A percentile compares a stretch with the other conserved stretches of the same genome.
Evolutionary conservation across 30 jellyfish, hydroid and myxozoan species (phyloP).

Genomic region (Pseudorhiza aurosa): DNA sequence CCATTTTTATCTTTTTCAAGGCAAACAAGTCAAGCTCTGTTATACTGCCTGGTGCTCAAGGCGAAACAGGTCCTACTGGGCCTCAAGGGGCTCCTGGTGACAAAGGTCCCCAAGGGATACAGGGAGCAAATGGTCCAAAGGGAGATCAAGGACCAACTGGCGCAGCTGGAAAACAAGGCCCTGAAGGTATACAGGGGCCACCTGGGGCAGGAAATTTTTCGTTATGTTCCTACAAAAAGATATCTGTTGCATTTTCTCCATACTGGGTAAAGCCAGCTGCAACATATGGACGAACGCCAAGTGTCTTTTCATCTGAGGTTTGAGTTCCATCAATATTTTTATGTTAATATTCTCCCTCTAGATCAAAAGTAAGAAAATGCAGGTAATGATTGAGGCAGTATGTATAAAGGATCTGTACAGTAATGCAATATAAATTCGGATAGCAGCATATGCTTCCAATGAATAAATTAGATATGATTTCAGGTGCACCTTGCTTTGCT

Average conservation of each 20-base stretch:
- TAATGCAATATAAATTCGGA: no score
- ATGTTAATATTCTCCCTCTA: not conserved
- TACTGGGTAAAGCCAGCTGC: not conserved
- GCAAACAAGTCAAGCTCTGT: no score
- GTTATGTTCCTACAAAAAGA: conserved; percentile 9
- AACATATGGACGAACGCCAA: conserved; percentile 35
- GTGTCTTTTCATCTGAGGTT: conserved; percentile 35
- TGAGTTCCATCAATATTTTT: not conserved
- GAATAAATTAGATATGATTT: no score
- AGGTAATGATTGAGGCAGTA: no score
- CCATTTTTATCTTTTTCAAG: no score
- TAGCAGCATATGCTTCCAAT: no score
- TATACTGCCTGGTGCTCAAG: conserved; percentile 65
- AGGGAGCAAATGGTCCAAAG: conserved; percentile 27
- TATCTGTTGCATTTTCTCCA: not conserved
- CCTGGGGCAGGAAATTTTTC: conserved; percentile 60
- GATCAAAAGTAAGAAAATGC: no score
- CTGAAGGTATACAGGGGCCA: conserved; percentile 44
- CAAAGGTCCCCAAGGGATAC: conserved; percentile 22
- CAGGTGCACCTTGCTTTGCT: no score
- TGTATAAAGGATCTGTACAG: not conserved
- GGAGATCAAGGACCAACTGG: conserved; percentile 64
- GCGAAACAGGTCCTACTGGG: conserved; percentile 61
- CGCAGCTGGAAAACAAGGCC: conserved; percentile 58
- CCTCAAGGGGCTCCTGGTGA: conserved; percentile 53